These are phyloP conservation scores for Andrena cerasifolii DNA, from an alignment of 1,140 invertebrate genomes.

Conservation along the genomic window DNA sequence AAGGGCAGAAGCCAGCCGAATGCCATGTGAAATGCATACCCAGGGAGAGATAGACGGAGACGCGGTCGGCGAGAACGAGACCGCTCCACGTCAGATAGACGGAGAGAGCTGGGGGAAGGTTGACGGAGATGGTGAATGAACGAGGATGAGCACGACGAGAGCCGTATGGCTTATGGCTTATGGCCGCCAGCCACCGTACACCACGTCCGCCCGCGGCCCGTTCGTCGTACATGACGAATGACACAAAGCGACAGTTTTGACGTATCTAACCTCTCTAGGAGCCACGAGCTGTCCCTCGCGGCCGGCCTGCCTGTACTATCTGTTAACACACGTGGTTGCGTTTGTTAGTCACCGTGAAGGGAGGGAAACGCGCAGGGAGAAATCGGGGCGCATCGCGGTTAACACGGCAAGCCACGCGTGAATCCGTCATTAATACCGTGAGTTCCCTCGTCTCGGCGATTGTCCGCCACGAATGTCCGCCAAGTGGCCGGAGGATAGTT, in stretches of 20 bases:
- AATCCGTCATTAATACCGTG: constrained; percentile 79
- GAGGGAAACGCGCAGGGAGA: constrained; percentile 20
- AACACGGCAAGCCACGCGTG: constrained; percentile 77
- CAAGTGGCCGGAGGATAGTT: constrained; percentile 22
- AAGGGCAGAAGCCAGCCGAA: constrained; percentile 69
- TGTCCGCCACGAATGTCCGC: constrained; percentile 25
- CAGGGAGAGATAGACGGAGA: constrained; percentile 41
- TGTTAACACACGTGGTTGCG: constrained; percentile 40
- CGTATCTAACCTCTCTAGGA: constrained; percentile 67
- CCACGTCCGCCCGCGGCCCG: constrained; percentile 73
- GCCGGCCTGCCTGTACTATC: constrained; percentile 44
- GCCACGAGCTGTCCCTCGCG: constrained; percentile 51
- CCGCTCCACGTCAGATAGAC: constrained; percentile 9
- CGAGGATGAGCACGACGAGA: constrained; percentile 61
- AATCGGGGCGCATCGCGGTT: constrained; percentile 57
- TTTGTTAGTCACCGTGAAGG: constrained; percentile 28
- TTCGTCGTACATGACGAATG: constrained; percentile 79
- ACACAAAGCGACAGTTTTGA: constrained; percentile 78
- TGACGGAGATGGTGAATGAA: constrained; percentile 42
- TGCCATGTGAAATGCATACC: constrained; percentile 73
- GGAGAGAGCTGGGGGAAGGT: constrained; percentile 8
- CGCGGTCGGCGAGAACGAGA: constrained; percentile 25
- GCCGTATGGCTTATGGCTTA: constrained; percentile 67
- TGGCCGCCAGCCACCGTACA: constrained; percentile 67
- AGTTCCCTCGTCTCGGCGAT: constrained; percentile 34